These are phyloP conservation scores for Drosophila histrio DNA, from an alignment of 2,888 invertebrate genomes.

Conservation along the genomic window DNA sequence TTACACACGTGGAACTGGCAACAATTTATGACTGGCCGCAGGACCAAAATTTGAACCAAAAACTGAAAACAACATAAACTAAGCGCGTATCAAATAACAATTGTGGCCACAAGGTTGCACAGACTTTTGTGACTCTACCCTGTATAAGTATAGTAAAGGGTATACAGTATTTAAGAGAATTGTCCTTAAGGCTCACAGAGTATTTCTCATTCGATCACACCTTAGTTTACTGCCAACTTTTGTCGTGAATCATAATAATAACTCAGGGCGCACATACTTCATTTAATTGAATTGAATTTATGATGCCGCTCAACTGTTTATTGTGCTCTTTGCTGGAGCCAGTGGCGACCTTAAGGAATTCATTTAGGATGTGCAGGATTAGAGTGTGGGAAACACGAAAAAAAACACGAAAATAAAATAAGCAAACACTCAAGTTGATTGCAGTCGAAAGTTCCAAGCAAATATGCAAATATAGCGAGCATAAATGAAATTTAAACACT, in stretches of 20 bases:
- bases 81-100: constrained; percentile 42
- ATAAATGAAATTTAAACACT: constrained; percentile 72
- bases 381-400: background rate
- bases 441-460: constrained; percentile 40
- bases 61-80: constrained; percentile 36
- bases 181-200: background rate
- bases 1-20: background rate
- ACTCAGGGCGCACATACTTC: constrained; percentile 34
- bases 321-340: constrained; percentile 7
- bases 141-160: background rate
- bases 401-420: background rate
- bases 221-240: constrained; percentile 1
- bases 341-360: constrained; percentile 34
- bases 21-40: constrained; percentile 26
- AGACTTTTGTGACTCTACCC: background rate
- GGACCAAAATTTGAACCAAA: background rate
- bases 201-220: background rate
- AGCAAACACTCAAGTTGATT: constrained; percentile 68
- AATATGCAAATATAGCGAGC: constrained; percentile 60
- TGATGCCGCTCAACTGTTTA: constrained; percentile 14
- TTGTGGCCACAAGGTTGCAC: constrained; percentile 24
- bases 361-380: constrained; percentile 1
- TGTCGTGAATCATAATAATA: constrained; percentile 37
- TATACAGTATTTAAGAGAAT: background rate
- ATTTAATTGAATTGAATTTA: constrained; percentile 69